A percentile compares a stretch with the other conserved stretches of the same genome.
Conservation (phyloP, 1,140 invertebrate species). For the Drosophila paulistorum region DNA sequence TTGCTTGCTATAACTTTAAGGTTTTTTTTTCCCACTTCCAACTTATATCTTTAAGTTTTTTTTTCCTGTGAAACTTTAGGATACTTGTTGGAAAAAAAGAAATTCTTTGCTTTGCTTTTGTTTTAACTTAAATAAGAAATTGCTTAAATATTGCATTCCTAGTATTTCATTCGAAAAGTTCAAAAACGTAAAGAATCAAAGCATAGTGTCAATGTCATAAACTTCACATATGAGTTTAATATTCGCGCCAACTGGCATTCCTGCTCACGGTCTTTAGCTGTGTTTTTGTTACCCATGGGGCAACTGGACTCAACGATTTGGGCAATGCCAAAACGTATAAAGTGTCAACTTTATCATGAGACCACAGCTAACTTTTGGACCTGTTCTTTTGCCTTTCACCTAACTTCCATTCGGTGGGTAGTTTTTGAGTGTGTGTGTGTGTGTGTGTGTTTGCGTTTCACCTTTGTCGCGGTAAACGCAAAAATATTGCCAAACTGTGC, state of each 20-base stretch:
- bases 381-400: background rate
- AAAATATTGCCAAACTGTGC: constrained; percentile 53
- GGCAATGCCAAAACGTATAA: constrained; percentile 57
- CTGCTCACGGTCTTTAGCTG: background rate
- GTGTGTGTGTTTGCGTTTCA: background rate
- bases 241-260: background rate
- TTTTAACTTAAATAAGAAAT: background rate
- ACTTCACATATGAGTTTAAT: constrained; percentile 16
- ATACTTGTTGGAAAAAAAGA: no score
- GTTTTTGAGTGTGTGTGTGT: background rate
- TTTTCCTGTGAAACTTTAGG: no score
- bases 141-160: background rate
- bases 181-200: background rate
- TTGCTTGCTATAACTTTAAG: no score
- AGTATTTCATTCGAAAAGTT: background rate
- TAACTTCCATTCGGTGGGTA: background rate
- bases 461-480: constrained; percentile 3
- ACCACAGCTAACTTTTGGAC: constrained; percentile 39
- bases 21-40: no score
- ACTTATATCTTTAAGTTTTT: no score
- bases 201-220: constrained; percentile 7
- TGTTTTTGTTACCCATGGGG: constrained; percentile 37
- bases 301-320: constrained; percentile 23
- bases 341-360: constrained; percentile 65
- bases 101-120: background rate